Evolutionary conservation across 2,113 vertebrate genomes (phyloP), one percentile per base, ranked within the genome.

Genomic region (Pogona vitticeps): DNA sequence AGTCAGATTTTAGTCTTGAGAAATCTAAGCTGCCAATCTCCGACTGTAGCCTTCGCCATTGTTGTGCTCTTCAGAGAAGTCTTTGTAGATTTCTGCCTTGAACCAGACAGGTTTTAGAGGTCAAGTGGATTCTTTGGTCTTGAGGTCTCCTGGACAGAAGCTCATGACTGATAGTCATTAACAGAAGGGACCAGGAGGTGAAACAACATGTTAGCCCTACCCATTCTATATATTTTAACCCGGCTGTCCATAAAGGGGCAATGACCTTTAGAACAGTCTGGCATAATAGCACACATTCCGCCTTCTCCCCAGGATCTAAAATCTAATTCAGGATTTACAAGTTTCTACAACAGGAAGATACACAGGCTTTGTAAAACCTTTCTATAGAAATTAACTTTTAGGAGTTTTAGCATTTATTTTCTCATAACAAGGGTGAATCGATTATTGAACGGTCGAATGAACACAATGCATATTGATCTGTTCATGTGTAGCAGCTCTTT

Each of bases 401-500:
- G 89, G 82, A 94, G 61, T 95, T 82, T 95, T 70, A 91, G 89
- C 90, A 95, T 96, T 96, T 95, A 94, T 96, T 96, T 97, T 96
- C 94, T 93, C 88, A 90, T 96, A 97, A 96, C 92, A 94, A 96
- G 94, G 90, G 89, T 96, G 95, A 95, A 96, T 97, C 0, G 88
- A 97, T 96, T 96, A 95, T 94, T 94, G 93, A 95, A 96, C 88
- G 94, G 95, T 95, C 1, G 90, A 96, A 91, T 96, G 95, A 93
- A 92, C 89, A 88, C 93, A 95, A 93, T 92, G 92, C 94, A 94
- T 96, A 96, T 96, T 95, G 95, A 96, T 96, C 88, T 95, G 89
- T 93, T 93, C 91, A 88, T 91, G 91, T 0, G 0, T 88, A 95
- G 92, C 94, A 81, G 75, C 89, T 92, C 94, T 96, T 88, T 96